phyloP scores from a whole-genome alignment of 2,797 vertebrate genomes.

The Chloroceryle amazona region DNA sequence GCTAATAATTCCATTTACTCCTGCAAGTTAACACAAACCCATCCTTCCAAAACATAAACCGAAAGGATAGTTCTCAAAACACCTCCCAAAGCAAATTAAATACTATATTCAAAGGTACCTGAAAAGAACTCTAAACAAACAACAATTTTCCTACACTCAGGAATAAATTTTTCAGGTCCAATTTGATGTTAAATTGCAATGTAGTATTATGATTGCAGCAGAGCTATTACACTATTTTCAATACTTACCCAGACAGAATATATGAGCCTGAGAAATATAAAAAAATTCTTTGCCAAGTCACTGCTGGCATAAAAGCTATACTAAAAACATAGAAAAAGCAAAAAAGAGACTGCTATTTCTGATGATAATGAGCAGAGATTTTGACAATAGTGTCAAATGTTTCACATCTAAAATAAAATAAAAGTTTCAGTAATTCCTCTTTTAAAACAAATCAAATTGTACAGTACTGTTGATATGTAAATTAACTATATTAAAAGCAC shows the following conservation, averaged over 20 bases:
- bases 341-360: background rate
- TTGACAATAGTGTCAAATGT: background rate
- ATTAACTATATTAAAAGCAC: background rate
- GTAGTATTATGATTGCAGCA: background rate
- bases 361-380: background rate
- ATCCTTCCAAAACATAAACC: background rate
- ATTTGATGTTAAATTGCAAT: background rate
- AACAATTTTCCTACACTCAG: background rate
- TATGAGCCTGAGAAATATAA: background rate
- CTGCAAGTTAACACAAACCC: background rate
- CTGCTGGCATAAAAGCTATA: background rate
- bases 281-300: background rate
- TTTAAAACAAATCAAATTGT: slow-evolving; percentile 19
- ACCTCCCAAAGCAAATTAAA: background rate
- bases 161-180: background rate
- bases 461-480: background rate
- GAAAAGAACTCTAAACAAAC: background rate
- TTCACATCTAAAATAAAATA: slow-evolving; percentile 5
- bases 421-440: background rate
- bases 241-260: background rate
- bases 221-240: background rate
- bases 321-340: background rate
- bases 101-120: background rate
- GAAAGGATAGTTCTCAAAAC: background rate
- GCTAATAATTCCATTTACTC: background rate